These are phyloP conservation scores for Myripristis jacobus DNA, from an alignment of 2,797 vertebrate species.

Conservation along the genomic window DNA sequence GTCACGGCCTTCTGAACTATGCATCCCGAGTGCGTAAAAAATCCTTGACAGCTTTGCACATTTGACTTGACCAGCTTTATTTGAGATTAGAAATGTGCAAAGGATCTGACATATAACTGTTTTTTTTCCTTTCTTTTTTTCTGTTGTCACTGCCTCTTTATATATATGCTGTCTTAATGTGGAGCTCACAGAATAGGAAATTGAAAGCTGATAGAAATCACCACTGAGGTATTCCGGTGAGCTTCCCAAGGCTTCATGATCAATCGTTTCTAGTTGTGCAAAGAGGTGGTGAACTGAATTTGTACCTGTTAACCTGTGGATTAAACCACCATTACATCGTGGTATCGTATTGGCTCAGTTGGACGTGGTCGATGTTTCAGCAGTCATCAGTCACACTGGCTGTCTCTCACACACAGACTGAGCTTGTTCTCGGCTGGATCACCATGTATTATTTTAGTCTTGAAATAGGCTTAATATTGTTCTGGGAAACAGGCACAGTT, in stretches of 20 bases:
- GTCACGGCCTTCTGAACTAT: constrained; percentile 67
- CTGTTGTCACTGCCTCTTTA: constrained; percentile 51
- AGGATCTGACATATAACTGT: constrained; percentile 24
- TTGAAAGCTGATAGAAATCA: constrained; percentile 29
- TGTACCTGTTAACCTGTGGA: constrained; percentile 41
- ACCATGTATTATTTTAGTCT: constrained; percentile 10
- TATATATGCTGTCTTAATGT: constrained; percentile 4
- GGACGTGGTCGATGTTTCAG: background rate
- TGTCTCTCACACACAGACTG: constrained; percentile 3
- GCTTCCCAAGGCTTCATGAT: background rate
- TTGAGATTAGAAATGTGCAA: constrained; percentile 69
- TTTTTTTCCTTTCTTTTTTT: constrained; percentile 50
- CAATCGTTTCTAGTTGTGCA: constrained; percentile 31
- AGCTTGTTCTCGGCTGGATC: background rate
- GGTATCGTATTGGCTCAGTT: background rate
- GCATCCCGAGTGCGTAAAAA: constrained; percentile 62
- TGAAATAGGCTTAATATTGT: constrained; percentile 22
- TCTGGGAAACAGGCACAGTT: background rate
- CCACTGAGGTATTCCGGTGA: constrained; percentile 4
- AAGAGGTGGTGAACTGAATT: constrained; percentile 18
- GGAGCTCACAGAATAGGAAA: constrained; percentile 58
- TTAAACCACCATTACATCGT: constrained; percentile 24
- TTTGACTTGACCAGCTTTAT: constrained; percentile 64
- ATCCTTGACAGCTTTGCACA: constrained; percentile 65
- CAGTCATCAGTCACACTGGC: constrained; percentile 9